A percentile compares a stretch with the other conserved stretches of the same genome.
Evolutionary conservation across 2,888 invertebrate species (phyloP).

Genomic region (Liopterus haemorrhoidalis): DNA sequence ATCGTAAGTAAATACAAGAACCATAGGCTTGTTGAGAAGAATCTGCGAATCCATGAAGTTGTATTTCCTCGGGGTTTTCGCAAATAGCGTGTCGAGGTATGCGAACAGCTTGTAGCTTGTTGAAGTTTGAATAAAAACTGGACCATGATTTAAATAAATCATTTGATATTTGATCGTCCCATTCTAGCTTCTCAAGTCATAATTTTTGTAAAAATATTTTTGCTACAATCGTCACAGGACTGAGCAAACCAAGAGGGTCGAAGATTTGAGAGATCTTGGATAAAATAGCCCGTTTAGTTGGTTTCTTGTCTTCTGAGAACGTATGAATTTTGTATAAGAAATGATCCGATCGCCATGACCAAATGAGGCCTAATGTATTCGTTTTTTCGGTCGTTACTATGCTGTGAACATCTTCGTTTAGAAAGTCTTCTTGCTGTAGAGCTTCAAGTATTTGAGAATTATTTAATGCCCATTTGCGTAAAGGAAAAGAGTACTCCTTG

Average conservation of each 20-base stretch:
- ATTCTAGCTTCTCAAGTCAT: conserved; percentile 29
- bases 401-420: background rate
- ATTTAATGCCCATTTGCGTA: conserved; percentile 12
- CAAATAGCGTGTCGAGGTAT: background rate
- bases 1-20: conserved; percentile 12
- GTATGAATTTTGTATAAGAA: background rate
- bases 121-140: too few relatives aligned
- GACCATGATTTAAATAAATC: background rate
- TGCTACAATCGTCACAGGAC: conserved; percentile 27
- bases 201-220: conserved; percentile 30
- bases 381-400: conserved; percentile 9
- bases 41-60: conserved; percentile 8
- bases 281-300: conserved; percentile 30
- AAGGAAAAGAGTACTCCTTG: conserved; percentile 4
- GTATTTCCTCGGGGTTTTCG: background rate
- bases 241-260: conserved; percentile 32
- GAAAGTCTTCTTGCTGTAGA: background rate
- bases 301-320: too few relatives aligned
- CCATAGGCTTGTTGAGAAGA: conserved; percentile 4
- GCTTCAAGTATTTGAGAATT: background rate
- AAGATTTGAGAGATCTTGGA: conserved; percentile 31
- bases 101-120: too few relatives aligned
- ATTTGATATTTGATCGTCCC: conserved; percentile 30
- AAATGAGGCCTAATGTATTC: conserved; percentile 18
- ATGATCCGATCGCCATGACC: conserved; percentile 20